Evolutionary conservation across 2,113 vertebrate genomes (phyloP), one percentile per base, ranked within the genome.

Genomic region (Anoura caudifer): DNA sequence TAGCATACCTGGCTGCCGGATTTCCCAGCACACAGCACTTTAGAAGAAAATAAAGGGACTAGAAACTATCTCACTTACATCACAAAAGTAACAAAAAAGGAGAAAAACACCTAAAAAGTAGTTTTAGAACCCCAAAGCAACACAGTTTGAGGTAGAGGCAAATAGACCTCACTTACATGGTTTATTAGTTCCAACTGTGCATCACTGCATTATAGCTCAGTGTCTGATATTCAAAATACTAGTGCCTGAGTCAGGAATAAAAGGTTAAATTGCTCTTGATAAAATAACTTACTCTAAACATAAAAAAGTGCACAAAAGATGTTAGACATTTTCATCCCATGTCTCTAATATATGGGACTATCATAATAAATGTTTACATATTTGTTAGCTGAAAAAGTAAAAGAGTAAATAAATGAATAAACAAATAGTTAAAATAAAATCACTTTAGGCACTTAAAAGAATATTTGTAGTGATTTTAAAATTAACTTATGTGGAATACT

Each of bases 21-120:
- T 82, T 79, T 92, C 31, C 31, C 45, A 95, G 26, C n/a, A 81
- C 19, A 96, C 0, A 76, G 20, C 13, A 87, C 5, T 76, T 72
- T 80, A 91, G 47, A 88, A 95, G 15, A 86, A 93, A 95, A 96
- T 41, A 83, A 88, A 59, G 26, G 22, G 12, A 93, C 31, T 90
- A 93, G 89, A 95, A 96, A 83, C 8, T 59, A 94, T 33, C 8
- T 86, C 54, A 83, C 14, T 70, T 43, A 87, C 3, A 95, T n/a
- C 72, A 96, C 45, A 83, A 94, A 43, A 56, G 3, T 52, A 7
- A 83, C 63, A 20, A 79, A 81, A 87, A 84, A 67, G 22, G 22
- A 43, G 16, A 4, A 81, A 84, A 91, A 80, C 76, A 80, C 72
- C 14, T 56, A 73, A 73, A 82, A 63, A 65, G 31, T 52, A 92